Evolutionary conservation across 2,888 invertebrate species (phyloP).

Genomic region (Parascotia fuliginaria): DNA sequence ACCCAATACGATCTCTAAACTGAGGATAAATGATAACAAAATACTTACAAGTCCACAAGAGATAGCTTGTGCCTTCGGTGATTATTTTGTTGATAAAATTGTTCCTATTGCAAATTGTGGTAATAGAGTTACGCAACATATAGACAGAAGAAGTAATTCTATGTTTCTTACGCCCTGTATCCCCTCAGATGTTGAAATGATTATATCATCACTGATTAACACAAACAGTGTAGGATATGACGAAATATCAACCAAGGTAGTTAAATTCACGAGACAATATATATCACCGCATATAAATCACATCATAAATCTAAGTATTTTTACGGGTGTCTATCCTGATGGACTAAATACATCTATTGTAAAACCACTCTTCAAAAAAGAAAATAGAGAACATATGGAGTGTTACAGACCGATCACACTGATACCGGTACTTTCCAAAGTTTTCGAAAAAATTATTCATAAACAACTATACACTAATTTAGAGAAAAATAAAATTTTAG

Average conservation of each 20-base stretch:
- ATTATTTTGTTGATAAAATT: conserved; percentile 1
- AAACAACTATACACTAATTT: background rate
- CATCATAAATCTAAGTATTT: background rate
- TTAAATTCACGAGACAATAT: background rate
- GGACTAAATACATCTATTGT: background rate
- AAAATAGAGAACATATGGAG: conserved; percentile 4
- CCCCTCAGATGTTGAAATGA: background rate
- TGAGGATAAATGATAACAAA: background rate
- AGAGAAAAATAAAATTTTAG: background rate
- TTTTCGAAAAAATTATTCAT: background rate
- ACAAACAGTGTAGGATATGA: background rate
- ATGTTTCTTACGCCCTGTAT: background rate
- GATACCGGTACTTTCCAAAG: background rate
- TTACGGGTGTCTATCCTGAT: background rate
- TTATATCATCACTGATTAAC: background rate
- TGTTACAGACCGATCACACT: conserved; percentile 5
- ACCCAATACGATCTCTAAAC: background rate
- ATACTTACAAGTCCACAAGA: background rate
- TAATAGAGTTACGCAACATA: background rate
- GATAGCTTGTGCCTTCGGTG: background rate
- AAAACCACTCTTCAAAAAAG: no score
- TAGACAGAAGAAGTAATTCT: background rate
- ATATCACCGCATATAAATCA: background rate
- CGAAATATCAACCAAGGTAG: background rate
- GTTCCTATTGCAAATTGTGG: background rate